Evolutionary conservation across 2,888 invertebrate species (phyloP).

Genomic region (Nymphalis urticae): DNA sequence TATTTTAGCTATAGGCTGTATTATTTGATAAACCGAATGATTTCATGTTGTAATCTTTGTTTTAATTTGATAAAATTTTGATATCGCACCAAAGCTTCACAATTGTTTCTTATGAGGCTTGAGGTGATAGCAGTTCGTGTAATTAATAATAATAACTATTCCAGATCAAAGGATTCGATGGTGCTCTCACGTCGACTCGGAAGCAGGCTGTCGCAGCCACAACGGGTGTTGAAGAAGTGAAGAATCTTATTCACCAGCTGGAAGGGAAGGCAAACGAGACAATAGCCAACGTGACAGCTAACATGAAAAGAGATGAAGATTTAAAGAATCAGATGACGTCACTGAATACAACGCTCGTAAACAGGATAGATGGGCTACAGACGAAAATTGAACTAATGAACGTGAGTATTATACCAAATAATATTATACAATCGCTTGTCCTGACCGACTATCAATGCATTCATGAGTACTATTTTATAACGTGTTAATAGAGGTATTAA

Average conservation of each 20-base stretch:
- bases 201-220: conserved; percentile 69
- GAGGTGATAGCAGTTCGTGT: no score
- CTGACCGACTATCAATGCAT: no score
- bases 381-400: conserved; percentile 61
- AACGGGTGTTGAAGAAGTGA: conserved; percentile 68
- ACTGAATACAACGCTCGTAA: conserved; percentile 61
- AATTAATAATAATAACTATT: conserved; percentile 8
- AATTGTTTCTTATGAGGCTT: no score
- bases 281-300: conserved; percentile 60
- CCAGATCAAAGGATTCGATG: conserved; percentile 79
- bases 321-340: conserved; percentile 52
- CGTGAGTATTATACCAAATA: conserved; percentile 53
- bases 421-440: background rate
- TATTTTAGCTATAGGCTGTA: no score
- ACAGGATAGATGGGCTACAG: conserved; percentile 59
- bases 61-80: no score
- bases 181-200: conserved; percentile 62
- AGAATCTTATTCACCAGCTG: conserved; percentile 58
- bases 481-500: no score
- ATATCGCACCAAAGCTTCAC: no score
- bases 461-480: no score
- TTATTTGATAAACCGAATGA: no score
- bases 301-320: conserved; percentile 55
- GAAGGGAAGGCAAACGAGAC: conserved; percentile 69
- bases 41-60: no score